Base-by-base conservation (phyloP, 2,888 invertebrate genomes). In the Steromphala cineraria region DNA sequence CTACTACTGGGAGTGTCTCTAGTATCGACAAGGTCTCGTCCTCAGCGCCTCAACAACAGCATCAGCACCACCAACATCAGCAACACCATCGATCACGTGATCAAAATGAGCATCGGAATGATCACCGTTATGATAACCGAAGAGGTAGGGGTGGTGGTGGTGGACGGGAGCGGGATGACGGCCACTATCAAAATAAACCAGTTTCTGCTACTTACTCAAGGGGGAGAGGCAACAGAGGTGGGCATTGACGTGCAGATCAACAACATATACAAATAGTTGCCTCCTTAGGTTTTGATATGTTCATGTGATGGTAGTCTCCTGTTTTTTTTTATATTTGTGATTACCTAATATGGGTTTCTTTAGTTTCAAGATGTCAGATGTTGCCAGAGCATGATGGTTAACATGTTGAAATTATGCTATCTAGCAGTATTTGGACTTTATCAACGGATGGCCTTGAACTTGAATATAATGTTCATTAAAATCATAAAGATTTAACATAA, bases 211-310 rank as follows among this genome's bases (percentile, higher is more conserved):
- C 86, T 56, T 88, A 87, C 82, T 84, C 86, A 75, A 82, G 89
- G 83, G 89, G 89, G 52, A 84, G 89, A 82, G 87, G 83, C 84
- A 87, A 87, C 62, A 82, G 76, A 55, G 55, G 76, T 76, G 36
- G 19, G 40, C 36, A 31, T 74, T 40, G 7, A 28, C 67, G 28
- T 36, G 36, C 24, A 67, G 28, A 10, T 28, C 15, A 36, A 19
- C n/a, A n/a, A 8, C 5, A 28, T 28, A 10, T 8, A 24, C 13
- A 8, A 13, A 24, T 56, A 19, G 56, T 56, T n/a, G 24, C 24
- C 56, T 55, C 46, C 46, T 13, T 46, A 13, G 7, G 13, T 46
- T 4, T 46, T 46, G 46, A 4, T 4, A 36, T 36, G 36, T 2
- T 36, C 36, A 36, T 2, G 7, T 36, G 36, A 36, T 4, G 7